Evolutionary conservation across 2,888 invertebrate genomes (phyloP).

Genomic region (Oscheius sp.): DNA sequence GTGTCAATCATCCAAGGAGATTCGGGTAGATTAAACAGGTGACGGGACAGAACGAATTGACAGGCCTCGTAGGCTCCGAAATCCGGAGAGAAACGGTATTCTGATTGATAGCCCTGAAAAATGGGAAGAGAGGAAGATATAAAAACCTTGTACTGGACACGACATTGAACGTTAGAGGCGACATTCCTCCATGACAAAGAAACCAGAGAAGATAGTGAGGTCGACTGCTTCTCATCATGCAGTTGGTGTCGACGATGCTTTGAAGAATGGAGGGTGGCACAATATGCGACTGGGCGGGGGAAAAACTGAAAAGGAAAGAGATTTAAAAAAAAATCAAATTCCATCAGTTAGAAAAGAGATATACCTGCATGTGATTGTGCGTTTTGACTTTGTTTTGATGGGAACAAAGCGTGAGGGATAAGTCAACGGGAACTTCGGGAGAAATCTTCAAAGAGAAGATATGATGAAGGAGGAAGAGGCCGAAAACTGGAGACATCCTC

Average conservation of each 20-base stretch:
- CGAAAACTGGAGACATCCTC: background rate
- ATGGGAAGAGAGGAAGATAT: background rate
- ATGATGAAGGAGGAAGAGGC: background rate
- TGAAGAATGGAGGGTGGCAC: constrained; percentile 51
- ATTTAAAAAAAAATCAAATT: background rate
- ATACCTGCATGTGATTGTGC: constrained; percentile 31
- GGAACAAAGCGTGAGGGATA: constrained; percentile 24
- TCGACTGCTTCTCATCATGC: constrained; percentile 20
- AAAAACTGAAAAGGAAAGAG: constrained; percentile 45
- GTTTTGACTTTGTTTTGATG: constrained; percentile 13
- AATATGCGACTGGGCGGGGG: constrained; percentile 53
- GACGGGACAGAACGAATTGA: constrained; percentile 57
- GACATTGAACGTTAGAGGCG: constrained; percentile 36
- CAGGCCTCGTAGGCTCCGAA: constrained; percentile 66
- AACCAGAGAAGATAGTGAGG: constrained; percentile 24
- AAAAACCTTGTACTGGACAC: constrained; percentile 40
- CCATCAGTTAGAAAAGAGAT: too few relatives aligned
- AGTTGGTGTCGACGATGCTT: constrained; percentile 26
- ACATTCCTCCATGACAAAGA: constrained; percentile 33
- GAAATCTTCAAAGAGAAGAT: background rate
- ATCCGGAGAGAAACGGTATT: constrained; percentile 65
- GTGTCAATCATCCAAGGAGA: constrained; percentile 9
- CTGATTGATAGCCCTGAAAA: constrained; percentile 61
- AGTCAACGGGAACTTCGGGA: constrained; percentile 27
- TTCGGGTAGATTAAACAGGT: constrained; percentile 54